Evolutionary conservation across 2,888 invertebrate species (phyloP).

Genomic region (Lepidocyrtoides sp.): DNA sequence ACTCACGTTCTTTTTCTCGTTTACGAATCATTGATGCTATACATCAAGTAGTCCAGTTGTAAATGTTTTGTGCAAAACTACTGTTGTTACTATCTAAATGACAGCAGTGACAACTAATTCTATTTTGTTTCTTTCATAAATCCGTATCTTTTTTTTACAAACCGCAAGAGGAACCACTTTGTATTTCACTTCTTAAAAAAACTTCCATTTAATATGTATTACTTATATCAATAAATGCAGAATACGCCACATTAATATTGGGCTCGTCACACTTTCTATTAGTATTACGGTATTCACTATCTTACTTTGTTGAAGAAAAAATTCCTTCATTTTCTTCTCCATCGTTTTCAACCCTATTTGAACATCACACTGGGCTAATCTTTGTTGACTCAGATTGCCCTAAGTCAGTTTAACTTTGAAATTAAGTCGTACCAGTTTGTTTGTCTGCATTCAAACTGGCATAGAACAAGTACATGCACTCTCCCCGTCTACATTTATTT

Average conservation of each 20-base stretch:
- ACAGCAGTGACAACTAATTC: constrained; percentile 52
- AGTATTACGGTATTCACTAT: no score
- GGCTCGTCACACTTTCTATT: no score
- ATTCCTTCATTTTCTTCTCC: neutral
- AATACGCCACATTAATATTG: no score
- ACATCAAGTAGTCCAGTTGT: constrained; percentile 4
- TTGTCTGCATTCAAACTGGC: neutral
- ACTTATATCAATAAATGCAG: neutral
- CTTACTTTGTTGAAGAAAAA: no score
- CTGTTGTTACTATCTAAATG: constrained; percentile 29
- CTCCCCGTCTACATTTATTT: constrained; percentile 18
- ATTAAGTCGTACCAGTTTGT: neutral
- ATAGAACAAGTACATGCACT: no score
- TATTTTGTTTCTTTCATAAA: constrained; percentile 6
- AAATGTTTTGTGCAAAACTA: neutral
- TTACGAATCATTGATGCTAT: neutral
- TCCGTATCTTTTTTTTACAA: neutral
- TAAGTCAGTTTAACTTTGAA: neutral
- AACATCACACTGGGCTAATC: neutral
- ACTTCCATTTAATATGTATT: neutral
- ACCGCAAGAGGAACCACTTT: neutral
- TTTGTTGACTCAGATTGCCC: constrained; percentile 35
- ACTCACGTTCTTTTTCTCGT: neutral
- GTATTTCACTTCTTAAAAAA: neutral
- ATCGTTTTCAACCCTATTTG: neutral